Base-by-base conservation (phyloP, 2,113 vertebrate genomes). In the Tachycineta bicolor region DNA sequence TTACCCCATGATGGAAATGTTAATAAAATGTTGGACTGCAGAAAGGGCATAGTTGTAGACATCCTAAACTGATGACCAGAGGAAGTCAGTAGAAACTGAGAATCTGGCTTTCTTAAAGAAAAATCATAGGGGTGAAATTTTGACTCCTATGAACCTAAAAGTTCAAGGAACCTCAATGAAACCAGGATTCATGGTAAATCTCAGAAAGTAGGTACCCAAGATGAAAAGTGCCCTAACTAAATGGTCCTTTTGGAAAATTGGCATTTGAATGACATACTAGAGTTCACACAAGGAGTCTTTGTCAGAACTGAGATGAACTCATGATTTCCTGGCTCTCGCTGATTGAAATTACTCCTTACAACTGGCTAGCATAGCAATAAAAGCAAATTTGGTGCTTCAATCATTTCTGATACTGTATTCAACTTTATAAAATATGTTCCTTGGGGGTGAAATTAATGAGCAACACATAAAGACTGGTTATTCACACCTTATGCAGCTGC, bases 371-470 rank as follows among this genome's bases (percentile, higher is more conserved):
- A 44, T 33, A 68, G 43, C 29, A 90, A 92, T 70, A 90, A 94
- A 94, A 94, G 52, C 33, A 80, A 88, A 88, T 76, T 90, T 90
- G 92, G 43, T 59, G 24, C 37, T 44, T 33, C 24, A 92, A 44
- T 89, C 0, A 65, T 89, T 95, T 90, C 59, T 94, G 64, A 83
- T 86, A 74, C 55, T 67, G n/a, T 70, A 43, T 70, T 94, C 2
- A 1, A 77, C 71, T 92, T 86, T 63, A 74, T 94, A 89, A 95
- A 88, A 70, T 92, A 60, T 60, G 31, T 71, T 93, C 91, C 89
- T 96, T 93, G 64, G 80, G 68, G 73, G 34, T 78, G 47, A 94
- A 92, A 93, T 92, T 95, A 97, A 87, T 68, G 68, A 90, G 64
- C 29, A 70, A 71, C 47, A 52, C 43, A 70, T 93, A 92, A 94